Percentiles rank a stretch among this genome's conserved stretches.
Conservation (phyloP, 2,113 vertebrate genomes). For the Myanophis thanlyinensis region DNA sequence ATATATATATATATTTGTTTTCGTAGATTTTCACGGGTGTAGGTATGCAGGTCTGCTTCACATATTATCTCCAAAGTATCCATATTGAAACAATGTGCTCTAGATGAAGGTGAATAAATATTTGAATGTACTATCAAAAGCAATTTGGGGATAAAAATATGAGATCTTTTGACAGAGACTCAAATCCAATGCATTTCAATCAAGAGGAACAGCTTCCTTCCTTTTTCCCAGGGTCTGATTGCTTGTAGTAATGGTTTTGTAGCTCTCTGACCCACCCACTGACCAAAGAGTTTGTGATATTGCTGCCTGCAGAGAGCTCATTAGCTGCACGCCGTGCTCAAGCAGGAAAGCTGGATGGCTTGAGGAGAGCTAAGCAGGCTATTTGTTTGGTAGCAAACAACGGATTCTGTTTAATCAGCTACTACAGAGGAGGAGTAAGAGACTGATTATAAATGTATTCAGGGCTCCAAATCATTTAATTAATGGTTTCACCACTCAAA, state of each 20-base stretch:
- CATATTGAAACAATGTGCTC: not conserved
- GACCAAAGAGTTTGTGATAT: conserved; percentile 22
- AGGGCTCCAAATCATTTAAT: not conserved
- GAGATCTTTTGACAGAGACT: not conserved
- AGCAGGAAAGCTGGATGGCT: not conserved
- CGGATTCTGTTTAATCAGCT: not conserved
- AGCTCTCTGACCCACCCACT: conserved; percentile 8
- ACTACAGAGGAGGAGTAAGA: not conserved
- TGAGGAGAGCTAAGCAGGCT: not conserved
- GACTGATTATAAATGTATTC: conserved; percentile 1
- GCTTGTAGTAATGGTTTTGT: not conserved
- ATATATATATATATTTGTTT: too few species aligned
- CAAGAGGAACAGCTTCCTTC: conserved; percentile 14
- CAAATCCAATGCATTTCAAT: conserved; percentile 21
- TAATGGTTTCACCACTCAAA: conserved; percentile 13
- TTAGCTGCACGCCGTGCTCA: conserved; percentile 16
- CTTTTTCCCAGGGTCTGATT: not conserved
- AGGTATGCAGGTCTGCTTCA: too few species aligned
- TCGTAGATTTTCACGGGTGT: too few species aligned
- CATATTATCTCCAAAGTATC: too few species aligned
- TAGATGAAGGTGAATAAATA: not conserved
- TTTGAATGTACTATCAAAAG: not conserved
- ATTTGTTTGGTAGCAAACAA: conserved; percentile 23
- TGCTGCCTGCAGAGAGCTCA: conserved; percentile 24
- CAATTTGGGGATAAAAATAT: conserved; percentile 3